A percentile compares a stretch with the other conserved stretches of the same genome.
These are phyloP conservation scores for Stratiomys singularior DNA, from an alignment of 2,888 invertebrate genomes.

Conservation along the genomic window DNA sequence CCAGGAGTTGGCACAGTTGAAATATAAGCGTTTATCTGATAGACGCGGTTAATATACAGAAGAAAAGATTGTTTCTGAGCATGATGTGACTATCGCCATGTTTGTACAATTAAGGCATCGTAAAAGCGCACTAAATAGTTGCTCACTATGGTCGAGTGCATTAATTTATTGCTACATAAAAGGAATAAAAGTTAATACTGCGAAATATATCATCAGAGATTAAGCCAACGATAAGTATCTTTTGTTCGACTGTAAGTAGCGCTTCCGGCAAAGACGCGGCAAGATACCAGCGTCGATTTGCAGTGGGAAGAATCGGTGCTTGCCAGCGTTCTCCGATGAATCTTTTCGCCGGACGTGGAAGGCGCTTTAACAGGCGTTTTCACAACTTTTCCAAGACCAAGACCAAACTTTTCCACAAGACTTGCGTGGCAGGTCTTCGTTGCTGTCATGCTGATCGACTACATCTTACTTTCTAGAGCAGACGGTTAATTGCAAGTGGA, in stretches of 20 bases:
- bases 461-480: conserved; percentile 7
- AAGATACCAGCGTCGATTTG: not conserved
- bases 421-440: not conserved
- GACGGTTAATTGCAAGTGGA: not conserved
- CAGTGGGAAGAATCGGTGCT: not conserved
- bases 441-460: conserved; percentile 17
- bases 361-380: conserved; percentile 18
- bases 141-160: not conserved
- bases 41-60: not conserved
- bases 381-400: conserved; percentile 2
- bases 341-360: not conserved
- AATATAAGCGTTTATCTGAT: conserved; percentile 3
- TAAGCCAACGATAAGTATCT: conserved; percentile 27
- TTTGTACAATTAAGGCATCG: conserved; percentile 25
- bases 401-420: conserved; percentile 13
- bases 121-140: conserved; percentile 4
- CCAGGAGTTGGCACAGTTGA: not conserved
- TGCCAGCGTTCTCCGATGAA: not conserved
- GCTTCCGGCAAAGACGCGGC: conserved; percentile 28
- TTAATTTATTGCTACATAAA: conserved; percentile 31
- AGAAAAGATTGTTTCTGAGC: conserved; percentile 15
- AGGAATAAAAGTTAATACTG: not conserved
- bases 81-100: conserved; percentile 27
- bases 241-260: conserved; percentile 20
- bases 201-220: conserved; percentile 9